These are phyloP conservation scores for Oreonectes daqikongensis DNA, from an alignment of 2,797 vertebrate genomes.

Conservation along the genomic window DNA sequence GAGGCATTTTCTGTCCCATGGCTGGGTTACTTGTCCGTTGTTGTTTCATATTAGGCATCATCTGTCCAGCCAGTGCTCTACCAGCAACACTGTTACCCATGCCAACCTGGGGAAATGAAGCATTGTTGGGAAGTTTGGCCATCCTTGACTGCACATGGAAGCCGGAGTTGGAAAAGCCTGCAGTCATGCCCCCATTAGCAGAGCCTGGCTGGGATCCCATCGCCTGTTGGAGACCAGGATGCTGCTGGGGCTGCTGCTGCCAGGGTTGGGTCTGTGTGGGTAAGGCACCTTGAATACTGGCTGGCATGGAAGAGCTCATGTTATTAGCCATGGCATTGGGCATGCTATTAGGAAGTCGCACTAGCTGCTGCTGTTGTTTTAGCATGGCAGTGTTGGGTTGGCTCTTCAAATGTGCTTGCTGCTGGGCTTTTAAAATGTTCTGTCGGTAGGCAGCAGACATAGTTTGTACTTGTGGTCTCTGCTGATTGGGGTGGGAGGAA, in stretches of 20 bases:
- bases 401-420: slow-evolving; percentile 73
- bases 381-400: slow-evolving; percentile 81
- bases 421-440: slow-evolving; percentile 81
- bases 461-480: slow-evolving; percentile 75
- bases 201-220: slow-evolving; percentile 77
- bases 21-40: slow-evolving; percentile 79
- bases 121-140: slow-evolving; percentile 82
- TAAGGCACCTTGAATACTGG: slow-evolving; percentile 57
- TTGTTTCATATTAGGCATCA: slow-evolving; percentile 82
- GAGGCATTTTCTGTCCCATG: slow-evolving; percentile 59
- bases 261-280: slow-evolving; percentile 81
- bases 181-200: slow-evolving; percentile 67
- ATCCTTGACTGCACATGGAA: slow-evolving; percentile 90
- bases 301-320: slow-evolving; percentile 69
- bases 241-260: slow-evolving; percentile 77
- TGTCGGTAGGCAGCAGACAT: slow-evolving; percentile 84
- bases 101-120: slow-evolving; percentile 76
- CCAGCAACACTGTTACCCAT: slow-evolving; percentile 71
- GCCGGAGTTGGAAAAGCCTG: slow-evolving; percentile 77
- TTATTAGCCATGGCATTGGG: slow-evolving; percentile 51
- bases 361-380: slow-evolving; percentile 79
- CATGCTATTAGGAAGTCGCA: slow-evolving; percentile 82
- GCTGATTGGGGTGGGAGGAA: slow-evolving; percentile 71
- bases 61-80: slow-evolving; percentile 83
- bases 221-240: slow-evolving; percentile 79